Evolutionary conservation across 2,888 invertebrate genomes (phyloP).

Genomic region (Eledona agricola): DNA sequence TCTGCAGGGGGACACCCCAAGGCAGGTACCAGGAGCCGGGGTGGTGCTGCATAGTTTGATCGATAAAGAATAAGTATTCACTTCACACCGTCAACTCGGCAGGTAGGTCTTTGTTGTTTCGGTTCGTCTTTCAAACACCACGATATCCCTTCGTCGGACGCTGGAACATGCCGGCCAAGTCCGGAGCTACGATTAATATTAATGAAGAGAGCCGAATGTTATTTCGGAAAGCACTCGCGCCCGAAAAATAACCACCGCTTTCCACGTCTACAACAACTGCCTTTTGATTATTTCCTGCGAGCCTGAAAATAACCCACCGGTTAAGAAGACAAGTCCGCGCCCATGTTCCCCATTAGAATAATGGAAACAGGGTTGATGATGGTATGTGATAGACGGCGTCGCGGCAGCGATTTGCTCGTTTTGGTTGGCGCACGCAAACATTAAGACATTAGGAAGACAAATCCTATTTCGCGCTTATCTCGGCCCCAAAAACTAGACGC

Average conservation of each 20-base stretch:
- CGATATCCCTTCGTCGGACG: constrained; percentile 30
- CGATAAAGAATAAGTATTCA: constrained; percentile 38
- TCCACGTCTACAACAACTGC: constrained; percentile 23
- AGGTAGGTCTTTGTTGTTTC: constrained; percentile 26
- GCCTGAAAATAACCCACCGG: constrained; percentile 36
- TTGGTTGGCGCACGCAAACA: constrained; percentile 11
- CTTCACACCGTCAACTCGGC: constrained; percentile 32
- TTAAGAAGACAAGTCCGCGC: constrained; percentile 29
- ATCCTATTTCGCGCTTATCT: constrained; percentile 12
- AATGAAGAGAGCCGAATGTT: constrained; percentile 24
- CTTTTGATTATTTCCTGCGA: constrained; percentile 27
- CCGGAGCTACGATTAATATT: constrained; percentile 24
- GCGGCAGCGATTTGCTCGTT: constrained; percentile 25
- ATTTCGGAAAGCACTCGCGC: constrained; percentile 17
- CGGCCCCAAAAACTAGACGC: constrained; percentile 3
- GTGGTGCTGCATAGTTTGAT: constrained; percentile 63
- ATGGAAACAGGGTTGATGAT: constrained; percentile 13
- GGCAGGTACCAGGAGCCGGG: constrained; percentile 75
- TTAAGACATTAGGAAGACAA: constrained; percentile 16
- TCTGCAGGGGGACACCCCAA: constrained; percentile 72
- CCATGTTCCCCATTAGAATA: constrained; percentile 28
- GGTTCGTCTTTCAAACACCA: constrained; percentile 24
- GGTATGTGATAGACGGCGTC: constrained; percentile 17
- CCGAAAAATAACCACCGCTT: constrained; percentile 10
- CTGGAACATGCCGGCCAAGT: constrained; percentile 28